Evolutionary conservation across 2,113 vertebrate genomes (phyloP).

Genomic region (Cebidichthys violaceus): DNA sequence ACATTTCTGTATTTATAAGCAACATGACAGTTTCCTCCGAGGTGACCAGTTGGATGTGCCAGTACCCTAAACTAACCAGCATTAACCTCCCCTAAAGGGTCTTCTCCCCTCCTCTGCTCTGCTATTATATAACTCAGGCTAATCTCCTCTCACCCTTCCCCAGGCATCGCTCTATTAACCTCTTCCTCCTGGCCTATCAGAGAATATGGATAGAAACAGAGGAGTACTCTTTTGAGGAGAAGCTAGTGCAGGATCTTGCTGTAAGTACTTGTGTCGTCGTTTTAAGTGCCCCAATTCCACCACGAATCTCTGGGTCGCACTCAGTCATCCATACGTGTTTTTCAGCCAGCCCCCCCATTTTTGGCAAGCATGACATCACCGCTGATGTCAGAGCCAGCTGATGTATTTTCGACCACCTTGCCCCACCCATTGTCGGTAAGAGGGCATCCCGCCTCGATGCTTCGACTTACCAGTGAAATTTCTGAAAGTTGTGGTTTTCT

Average conservation of each 20-base stretch:
- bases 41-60: constrained; percentile 86
- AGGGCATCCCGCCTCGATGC: constrained; percentile 42
- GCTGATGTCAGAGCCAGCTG: constrained; percentile 75
- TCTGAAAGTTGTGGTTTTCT: constrained; percentile 55
- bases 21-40: constrained; percentile 15
- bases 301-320: constrained; percentile 21
- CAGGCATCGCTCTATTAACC: constrained; percentile 99
- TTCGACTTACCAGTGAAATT: constrained; percentile 53
- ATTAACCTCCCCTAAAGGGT: constrained; percentile 79
- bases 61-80: constrained; percentile 87
- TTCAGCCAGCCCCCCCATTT: constrained; percentile 22
- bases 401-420: constrained; percentile 6
- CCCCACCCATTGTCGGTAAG: constrained; percentile 46
- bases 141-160: constrained; percentile 90
- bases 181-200: constrained; percentile 99
- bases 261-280: constrained; percentile 89
- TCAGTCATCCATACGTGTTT: constrained; percentile 38
- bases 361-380: constrained; percentile 75
- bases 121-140: constrained; percentile 81
- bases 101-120: constrained; percentile 69
- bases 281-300: not conserved
- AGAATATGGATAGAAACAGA: constrained; percentile 99
- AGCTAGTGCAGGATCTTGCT: constrained; percentile 99
- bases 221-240: constrained; percentile 99
- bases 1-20: constrained; percentile 9